phyloP scores from a whole-genome alignment of 1,140 invertebrate species.

The Chironomus striatipennis region DNA sequence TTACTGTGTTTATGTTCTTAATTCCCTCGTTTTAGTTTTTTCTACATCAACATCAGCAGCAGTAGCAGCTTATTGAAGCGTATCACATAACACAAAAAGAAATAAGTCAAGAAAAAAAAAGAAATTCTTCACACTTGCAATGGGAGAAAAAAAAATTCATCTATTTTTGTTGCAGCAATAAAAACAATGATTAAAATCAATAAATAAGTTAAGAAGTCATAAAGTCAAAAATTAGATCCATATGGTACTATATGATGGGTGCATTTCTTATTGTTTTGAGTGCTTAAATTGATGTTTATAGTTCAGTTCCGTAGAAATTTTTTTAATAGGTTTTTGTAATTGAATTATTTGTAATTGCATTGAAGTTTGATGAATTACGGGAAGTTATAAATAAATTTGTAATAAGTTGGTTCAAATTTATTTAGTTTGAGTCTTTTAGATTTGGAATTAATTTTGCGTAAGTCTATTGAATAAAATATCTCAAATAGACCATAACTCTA shows the following conservation, averaged over 20 bases:
- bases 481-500: too few relatives aligned
- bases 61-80: neutral
- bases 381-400: neutral
- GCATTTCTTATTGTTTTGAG: neutral
- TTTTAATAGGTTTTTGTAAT: neutral
- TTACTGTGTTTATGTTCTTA: too few relatives aligned
- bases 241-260: neutral
- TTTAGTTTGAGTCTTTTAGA: too few relatives aligned
- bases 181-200: conserved; percentile 9
- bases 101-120: too few relatives aligned
- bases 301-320: neutral
- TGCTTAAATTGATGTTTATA: neutral
- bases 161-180: neutral
- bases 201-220: conserved; percentile 3
- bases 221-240: conserved; percentile 4
- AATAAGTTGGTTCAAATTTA: too few relatives aligned
- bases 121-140: neutral
- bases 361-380: neutral
- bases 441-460: too few relatives aligned
- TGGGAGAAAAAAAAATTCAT: neutral
- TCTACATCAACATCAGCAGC: too few relatives aligned
- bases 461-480: too few relatives aligned
- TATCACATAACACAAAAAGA: neutral
- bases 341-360: neutral
- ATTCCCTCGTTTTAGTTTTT: too few relatives aligned